A percentile compares a stretch with the other conserved stretches of the same genome.
phyloP scores from a whole-genome alignment of 2,888 invertebrate genomes.

The Lepetodrilus schrolli region DNA sequence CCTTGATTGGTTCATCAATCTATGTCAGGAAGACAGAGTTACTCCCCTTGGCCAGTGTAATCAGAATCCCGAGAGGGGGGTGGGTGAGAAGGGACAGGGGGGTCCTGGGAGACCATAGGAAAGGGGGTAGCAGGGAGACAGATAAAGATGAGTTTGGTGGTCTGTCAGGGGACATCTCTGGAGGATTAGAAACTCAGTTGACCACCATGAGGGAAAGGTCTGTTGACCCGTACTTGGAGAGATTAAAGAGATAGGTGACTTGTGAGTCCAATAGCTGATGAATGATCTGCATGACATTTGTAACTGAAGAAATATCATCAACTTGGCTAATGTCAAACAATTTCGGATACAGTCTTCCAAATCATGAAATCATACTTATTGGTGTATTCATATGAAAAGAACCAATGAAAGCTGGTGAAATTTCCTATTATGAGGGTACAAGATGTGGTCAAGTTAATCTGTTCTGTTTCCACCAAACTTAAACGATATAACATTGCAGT shows the following conservation, averaged over 20 bases:
- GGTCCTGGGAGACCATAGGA: neutral
- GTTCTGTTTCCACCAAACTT: too few relatives aligned
- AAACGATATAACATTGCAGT: too few relatives aligned
- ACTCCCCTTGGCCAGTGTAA: slow-evolving; percentile 9
- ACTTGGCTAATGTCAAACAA: too few relatives aligned
- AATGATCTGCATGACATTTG: neutral
- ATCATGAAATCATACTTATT: too few relatives aligned
- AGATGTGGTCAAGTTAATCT: too few relatives aligned
- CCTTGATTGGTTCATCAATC: neutral
- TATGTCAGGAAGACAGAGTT: neutral
- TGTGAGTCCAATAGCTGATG: slow-evolving; percentile 21
- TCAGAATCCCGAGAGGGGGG: neutral
- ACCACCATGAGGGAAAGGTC: neutral
- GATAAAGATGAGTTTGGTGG: slow-evolving; percentile 14
- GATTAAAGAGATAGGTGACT: neutral
- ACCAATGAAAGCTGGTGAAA: too few relatives aligned
- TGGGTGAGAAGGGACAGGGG: neutral
- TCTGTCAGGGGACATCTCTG: neutral
- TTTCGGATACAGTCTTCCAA: too few relatives aligned
- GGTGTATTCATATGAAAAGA: too few relatives aligned
- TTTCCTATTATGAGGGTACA: too few relatives aligned
- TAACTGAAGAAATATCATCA: slow-evolving; percentile 13
- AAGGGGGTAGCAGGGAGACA: neutral
- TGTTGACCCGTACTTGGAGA: neutral
- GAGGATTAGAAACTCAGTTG: neutral